Percentiles rank a stretch among this genome's conserved stretches.
phyloP scores from a whole-genome alignment of 2,113 vertebrate species.

The Isurus oxyrinchus region DNA sequence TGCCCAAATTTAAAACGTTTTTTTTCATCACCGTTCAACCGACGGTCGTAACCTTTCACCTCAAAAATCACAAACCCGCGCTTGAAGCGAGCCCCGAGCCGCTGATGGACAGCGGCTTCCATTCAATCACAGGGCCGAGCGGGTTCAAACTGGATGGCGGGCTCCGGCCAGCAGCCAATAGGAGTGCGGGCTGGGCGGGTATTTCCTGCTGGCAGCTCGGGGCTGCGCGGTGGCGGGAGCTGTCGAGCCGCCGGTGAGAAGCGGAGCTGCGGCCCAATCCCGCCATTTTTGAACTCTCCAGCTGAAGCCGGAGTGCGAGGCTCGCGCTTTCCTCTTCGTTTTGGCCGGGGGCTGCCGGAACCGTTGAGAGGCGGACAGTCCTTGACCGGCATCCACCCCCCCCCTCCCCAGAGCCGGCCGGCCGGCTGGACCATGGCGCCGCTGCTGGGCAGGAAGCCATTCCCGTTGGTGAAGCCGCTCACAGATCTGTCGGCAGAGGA shows the following conservation, averaged over 20 bases:
- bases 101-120: not conserved
- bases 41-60: constrained; percentile 5
- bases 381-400: constrained; percentile 38
- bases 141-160: not conserved
- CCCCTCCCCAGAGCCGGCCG: not conserved
- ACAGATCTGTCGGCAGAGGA: constrained; percentile 70
- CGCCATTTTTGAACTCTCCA: constrained; percentile 35
- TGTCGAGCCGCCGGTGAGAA: constrained; percentile 42
- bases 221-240: constrained; percentile 49
- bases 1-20: not conserved
- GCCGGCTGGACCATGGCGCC: constrained; percentile 70
- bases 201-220: constrained; percentile 5
- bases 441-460: constrained; percentile 88
- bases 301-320: constrained; percentile 26
- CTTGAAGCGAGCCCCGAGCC: not conserved
- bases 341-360: constrained; percentile 42
- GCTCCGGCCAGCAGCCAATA: constrained; percentile 42
- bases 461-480: constrained; percentile 77
- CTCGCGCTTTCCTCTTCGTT: constrained; percentile 38
- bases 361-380: constrained; percentile 40
- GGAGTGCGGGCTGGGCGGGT: not conserved
- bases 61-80: not conserved
- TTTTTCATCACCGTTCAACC: not conserved
- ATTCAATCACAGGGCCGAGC: not conserved
- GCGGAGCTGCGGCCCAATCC: constrained; percentile 28